These are phyloP conservation scores for Drymodes brunneopygia DNA, from an alignment of 2,113 vertebrate species.

Conservation along the genomic window DNA sequence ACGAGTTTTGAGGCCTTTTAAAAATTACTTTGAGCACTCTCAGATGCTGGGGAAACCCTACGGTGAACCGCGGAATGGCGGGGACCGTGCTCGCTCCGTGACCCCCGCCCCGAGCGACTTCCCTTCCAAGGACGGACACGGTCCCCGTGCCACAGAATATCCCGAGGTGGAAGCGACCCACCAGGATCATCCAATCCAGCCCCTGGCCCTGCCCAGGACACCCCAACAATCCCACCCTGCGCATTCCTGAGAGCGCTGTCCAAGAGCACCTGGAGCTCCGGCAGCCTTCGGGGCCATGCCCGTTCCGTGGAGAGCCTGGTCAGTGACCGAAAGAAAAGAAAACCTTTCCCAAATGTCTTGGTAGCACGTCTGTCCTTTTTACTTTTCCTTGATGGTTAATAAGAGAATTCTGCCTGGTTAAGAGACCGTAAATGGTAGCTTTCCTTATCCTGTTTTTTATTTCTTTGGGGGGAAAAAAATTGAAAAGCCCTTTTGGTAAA, in stretches of 20 bases:
- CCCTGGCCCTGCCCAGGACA: background rate
- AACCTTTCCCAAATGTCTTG: background rate
- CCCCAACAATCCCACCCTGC: fast-evolving
- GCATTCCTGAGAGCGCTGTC: fast-evolving
- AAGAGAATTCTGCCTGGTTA: background rate
- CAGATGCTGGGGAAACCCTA: background rate
- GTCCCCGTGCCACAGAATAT: background rate
- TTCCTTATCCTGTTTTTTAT: background rate
- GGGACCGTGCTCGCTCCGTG: background rate
- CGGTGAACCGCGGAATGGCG: background rate
- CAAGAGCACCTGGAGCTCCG: fast-evolving
- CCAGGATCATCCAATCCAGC: fast-evolving
- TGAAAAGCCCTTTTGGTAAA: background rate
- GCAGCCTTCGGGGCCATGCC: background rate
- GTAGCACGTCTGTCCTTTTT: background rate
- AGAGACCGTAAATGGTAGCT: background rate
- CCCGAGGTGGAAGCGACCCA: background rate
- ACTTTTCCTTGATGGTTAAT: background rate
- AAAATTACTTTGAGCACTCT: fast-evolving
- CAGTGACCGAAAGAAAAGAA: background rate
- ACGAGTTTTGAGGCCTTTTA: background rate
- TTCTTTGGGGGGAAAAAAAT: background rate
- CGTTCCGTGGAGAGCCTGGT: background rate
- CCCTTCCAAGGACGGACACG: no score
- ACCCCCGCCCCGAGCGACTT: fast-evolving